Percentiles rank a stretch among this genome's conserved stretches.
These are phyloP conservation scores for Torymus texanus DNA, from an alignment of 2,888 invertebrate genomes.

Conservation along the genomic window DNA sequence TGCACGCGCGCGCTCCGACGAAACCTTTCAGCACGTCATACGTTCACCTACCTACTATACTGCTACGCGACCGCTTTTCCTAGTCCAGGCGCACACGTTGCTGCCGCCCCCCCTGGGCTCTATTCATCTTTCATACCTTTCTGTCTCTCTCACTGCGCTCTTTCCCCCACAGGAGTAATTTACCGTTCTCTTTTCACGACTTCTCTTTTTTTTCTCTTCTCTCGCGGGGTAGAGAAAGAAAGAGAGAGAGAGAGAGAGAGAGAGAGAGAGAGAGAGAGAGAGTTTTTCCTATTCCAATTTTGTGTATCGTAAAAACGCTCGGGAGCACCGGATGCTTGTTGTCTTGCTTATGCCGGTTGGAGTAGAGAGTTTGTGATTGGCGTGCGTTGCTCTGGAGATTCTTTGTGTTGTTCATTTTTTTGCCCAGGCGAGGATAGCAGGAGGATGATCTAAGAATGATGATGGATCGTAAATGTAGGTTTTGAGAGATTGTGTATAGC, in stretches of 20 bases:
- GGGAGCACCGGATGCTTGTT: background rate
- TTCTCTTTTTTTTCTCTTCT: conserved; percentile 31
- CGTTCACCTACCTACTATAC: conserved; percentile 59
- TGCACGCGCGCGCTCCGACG: conserved; percentile 22
- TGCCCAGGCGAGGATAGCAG: no score
- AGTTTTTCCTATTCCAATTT: conserved; percentile 42
- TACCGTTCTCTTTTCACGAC: conserved; percentile 47
- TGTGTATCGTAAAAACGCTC: conserved; percentile 5
- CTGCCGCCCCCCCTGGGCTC: conserved; percentile 68
- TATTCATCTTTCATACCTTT: conserved; percentile 63
- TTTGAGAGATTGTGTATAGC: no score
- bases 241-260: no score
- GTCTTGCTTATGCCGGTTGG: no score
- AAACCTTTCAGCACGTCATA: conserved; percentile 43
- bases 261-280: background rate
- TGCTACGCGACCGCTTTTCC: conserved; percentile 60
- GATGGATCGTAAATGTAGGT: no score
- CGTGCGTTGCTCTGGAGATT: background rate
- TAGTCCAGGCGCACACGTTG: conserved; percentile 53
- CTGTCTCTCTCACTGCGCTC: background rate
- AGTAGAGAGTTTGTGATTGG: conserved; percentile 27
- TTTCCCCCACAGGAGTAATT: conserved; percentile 57
- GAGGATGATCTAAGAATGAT: no score
- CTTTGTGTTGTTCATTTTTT: no score
- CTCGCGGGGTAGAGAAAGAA: background rate